Conservation (phyloP, 2,888 invertebrate genomes). For the Scaptomyza tumidula region DNA sequence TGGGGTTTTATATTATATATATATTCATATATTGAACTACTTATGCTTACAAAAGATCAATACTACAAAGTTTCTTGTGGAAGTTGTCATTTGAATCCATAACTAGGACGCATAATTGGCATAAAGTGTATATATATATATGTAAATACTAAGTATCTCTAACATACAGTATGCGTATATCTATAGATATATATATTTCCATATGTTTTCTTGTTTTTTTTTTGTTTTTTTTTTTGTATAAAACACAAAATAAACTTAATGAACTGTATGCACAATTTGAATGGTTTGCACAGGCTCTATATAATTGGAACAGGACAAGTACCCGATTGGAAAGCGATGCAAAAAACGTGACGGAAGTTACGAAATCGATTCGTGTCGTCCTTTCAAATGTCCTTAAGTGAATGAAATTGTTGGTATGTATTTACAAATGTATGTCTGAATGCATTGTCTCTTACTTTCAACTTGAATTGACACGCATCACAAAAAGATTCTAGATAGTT, state of each 20-base stretch:
- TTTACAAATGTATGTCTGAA: conserved; percentile 1
- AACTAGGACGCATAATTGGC: conserved; percentile 18
- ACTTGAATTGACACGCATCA: conserved; percentile 9
- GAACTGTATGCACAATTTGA: conserved; percentile 14
- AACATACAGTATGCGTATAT: background rate
- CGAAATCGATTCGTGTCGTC: conserved; percentile 63
- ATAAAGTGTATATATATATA: conserved; percentile 2
- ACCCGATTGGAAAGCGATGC: conserved; percentile 31
- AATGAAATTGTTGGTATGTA: conserved; percentile 4
- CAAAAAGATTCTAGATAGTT: conserved; percentile 9
- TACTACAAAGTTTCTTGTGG: conserved; percentile 38
- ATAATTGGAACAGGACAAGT: conserved; percentile 28
- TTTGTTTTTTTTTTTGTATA: conserved; percentile 11
- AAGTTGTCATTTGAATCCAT: conserved; percentile 22
- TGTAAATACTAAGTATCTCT: conserved; percentile 7
- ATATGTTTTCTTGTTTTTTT: background rate
- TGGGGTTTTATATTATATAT: background rate
- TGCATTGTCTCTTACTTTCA: background rate
- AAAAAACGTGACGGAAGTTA: conserved; percentile 62
- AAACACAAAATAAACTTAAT: conserved; percentile 14
- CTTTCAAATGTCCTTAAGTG: conserved; percentile 20
- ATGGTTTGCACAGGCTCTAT: conserved; percentile 12
- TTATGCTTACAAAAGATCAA: conserved; percentile 24
- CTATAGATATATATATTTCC: background rate
- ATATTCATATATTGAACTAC: conserved; percentile 3